Evolutionary conservation across 2,113 vertebrate species (phyloP).

Genomic region (Amazona guildingii): DNA sequence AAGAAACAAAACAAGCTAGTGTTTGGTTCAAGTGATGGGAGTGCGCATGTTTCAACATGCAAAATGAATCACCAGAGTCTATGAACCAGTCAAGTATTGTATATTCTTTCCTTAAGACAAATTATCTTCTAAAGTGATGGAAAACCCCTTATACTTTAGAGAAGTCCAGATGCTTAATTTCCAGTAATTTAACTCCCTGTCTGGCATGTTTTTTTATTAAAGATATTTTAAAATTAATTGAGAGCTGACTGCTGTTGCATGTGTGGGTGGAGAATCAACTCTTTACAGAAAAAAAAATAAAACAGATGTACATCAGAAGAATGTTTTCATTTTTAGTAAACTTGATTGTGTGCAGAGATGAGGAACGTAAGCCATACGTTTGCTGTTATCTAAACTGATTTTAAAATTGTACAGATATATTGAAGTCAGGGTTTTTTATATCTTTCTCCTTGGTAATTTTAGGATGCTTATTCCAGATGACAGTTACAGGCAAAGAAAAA

Average conservation of each 20-base stretch:
- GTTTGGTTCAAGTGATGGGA: background rate
- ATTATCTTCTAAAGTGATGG: background rate
- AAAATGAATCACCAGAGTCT: constrained; percentile 42
- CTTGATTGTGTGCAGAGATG: background rate
- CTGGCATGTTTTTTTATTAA: background rate
- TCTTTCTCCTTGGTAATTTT: background rate
- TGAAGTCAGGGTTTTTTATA: background rate
- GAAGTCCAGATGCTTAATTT: background rate
- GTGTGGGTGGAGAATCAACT: constrained; percentile 36
- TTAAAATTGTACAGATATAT: background rate
- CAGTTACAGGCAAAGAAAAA: background rate
- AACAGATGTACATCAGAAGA: constrained; percentile 7
- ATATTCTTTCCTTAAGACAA: background rate
- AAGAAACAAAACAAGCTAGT: background rate
- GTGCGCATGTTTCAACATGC: constrained; percentile 14
- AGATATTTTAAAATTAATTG: constrained; percentile 17
- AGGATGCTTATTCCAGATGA: background rate
- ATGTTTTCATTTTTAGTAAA: constrained; percentile 19
- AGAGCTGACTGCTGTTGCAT: background rate
- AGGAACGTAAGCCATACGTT: background rate
- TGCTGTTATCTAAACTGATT: background rate
- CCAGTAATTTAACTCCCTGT: constrained; percentile 5
- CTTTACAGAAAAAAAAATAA: background rate
- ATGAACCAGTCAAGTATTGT: background rate
- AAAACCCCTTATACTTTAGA: background rate